Base-by-base conservation (phyloP, 2,888 invertebrate species). In the Stratiomys singularior region DNA sequence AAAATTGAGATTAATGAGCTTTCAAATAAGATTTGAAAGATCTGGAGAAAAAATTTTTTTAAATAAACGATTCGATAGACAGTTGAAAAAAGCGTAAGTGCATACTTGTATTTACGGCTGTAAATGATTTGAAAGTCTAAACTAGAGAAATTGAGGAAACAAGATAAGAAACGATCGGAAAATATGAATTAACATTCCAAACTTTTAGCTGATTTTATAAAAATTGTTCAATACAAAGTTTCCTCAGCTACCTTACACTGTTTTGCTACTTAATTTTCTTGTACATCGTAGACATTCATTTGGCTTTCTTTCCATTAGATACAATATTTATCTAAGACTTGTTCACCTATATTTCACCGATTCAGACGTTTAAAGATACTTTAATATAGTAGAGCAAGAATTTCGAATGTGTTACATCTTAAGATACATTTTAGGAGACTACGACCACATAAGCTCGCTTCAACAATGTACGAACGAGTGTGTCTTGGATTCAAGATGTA, bases 281-380 rank as follows among this genome's bases (percentile, higher is more conserved):
- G 37, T 37, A n/a, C n/a, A n/a, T n/a, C 37, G 3, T 9, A 37
- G 37, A 37, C 5, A 37, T 37, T 5, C 37, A 37, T 37, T 5
- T 37, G 37, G 7, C 15, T 52, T 13, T 52, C 15, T n/a, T 52
- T 52, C 52, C 4, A 52, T 52, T 52, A 52, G 52, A 18, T 37
- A 5, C 9, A 37, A 37, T 5, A 9, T 52, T 4, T 52, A 52
- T 18, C 15, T 4, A 52, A 52, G 52, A 52, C 52, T 52, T 52
- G 52, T 52, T 52, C 52, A 52, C 52, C 52, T 52, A 52, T 18
- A 52, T 52, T 52, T 52, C n/a, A 52, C 52, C 15, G 52, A 52
- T 52, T 52, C 15, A 52, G 4, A 4, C 15, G 15, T 37, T 37
- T 37, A 37, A 9, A 9, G 37, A 37, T 37, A 37, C 37, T 37